Base-by-base conservation (phyloP, 2,797 vertebrate genomes). In the Poecilia velifera region DNA sequence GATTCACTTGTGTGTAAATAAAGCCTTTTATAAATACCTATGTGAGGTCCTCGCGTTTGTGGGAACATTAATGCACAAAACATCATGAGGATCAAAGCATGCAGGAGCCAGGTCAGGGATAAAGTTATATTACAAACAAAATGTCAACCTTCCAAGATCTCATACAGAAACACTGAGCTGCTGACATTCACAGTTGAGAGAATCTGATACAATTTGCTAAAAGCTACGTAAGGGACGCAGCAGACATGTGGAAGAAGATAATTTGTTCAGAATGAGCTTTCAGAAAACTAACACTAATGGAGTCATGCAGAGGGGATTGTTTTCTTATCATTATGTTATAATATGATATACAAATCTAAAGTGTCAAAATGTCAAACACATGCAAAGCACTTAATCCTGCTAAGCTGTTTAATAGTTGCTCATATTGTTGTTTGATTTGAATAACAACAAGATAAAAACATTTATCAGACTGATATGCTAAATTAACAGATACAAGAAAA, bases 401-500 rank as follows among this genome's bases (percentile, higher is more conserved):
- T 62, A 34, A 34, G 14, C 1, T 62, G 6, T 18, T 62, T 34
- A 7, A 13, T 34, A 34, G 14, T 62, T 62, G 5, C 28, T 14
- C 28, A 34, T 31, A 34, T 31, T 62, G 2, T 31, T 31, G 28
- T 34, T 62, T 34, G 34, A 64, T 64, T 64, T 9, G 18, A 36
- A 34, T 64, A 13, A 36, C 0, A 20, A 10, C n/a, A 62, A 62
- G 34, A 34, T 34, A 28, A 13, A 59, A 28, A 7, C 6, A n/a
- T 2, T 34, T 62, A 31, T 22, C 34, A 66, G 18, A 36, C 18
- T 13, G 18, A 68, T 68, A 25, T 18, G 31, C 31, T 39, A 73
- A 82, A 82, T 71, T 28, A 83, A 76, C 82, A 25, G 13, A 34
- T 82, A 76, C 72, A 82, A 25, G 28, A 34, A 64, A 64, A 41